These are phyloP conservation scores for Drosophila demipolita DNA, from an alignment of 2,888 invertebrate genomes.

Conservation along the genomic window DNA sequence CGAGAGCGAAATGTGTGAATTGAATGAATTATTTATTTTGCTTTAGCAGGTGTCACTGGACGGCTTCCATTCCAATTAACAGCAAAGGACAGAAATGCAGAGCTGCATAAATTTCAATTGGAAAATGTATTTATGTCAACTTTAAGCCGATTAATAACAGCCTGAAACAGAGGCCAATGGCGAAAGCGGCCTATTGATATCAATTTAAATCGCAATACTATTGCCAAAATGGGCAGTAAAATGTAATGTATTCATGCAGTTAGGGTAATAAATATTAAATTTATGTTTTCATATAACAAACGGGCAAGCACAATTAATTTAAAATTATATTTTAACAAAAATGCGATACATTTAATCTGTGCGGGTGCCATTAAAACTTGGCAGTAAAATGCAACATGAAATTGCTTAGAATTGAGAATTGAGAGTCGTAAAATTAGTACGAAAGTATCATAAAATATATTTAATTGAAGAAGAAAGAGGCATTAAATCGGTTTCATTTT, in stretches of 20 bases:
- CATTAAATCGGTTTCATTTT: slow-evolving; percentile 41
- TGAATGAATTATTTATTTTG: slow-evolving; percentile 68
- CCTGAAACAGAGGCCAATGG: slow-evolving; percentile 36
- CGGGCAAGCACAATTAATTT: slow-evolving; percentile 40
- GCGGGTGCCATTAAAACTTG: slow-evolving; percentile 41
- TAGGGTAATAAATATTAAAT: slow-evolving; percentile 59
- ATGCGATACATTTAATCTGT: slow-evolving; percentile 19
- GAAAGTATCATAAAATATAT: slow-evolving; percentile 34
- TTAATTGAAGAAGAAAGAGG: slow-evolving; percentile 40
- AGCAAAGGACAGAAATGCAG: slow-evolving; percentile 17
- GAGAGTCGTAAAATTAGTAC: slow-evolving; percentile 33
- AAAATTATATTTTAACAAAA: slow-evolving; percentile 56
- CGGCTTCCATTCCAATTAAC: slow-evolving; percentile 72
- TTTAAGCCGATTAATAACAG: slow-evolving; percentile 74
- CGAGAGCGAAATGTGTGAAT: slow-evolving; percentile 40
- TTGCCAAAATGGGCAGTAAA: slow-evolving; percentile 34
- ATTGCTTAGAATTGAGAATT: slow-evolving; percentile 11
- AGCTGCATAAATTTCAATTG: slow-evolving; percentile 64
- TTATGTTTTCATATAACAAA: slow-evolving; percentile 28
- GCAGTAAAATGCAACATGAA: slow-evolving; percentile 28
- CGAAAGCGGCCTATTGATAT: slow-evolving; percentile 65
- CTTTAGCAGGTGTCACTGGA: slow-evolving; percentile 69
- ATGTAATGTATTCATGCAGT: slow-evolving; percentile 66
- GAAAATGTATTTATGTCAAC: slow-evolving; percentile 59
- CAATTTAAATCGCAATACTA: slow-evolving; percentile 64